Percentiles rank a stretch among this genome's conserved stretches.
phyloP scores from a whole-genome alignment of 2,888 invertebrate species.

The Laothoe populi region DNA sequence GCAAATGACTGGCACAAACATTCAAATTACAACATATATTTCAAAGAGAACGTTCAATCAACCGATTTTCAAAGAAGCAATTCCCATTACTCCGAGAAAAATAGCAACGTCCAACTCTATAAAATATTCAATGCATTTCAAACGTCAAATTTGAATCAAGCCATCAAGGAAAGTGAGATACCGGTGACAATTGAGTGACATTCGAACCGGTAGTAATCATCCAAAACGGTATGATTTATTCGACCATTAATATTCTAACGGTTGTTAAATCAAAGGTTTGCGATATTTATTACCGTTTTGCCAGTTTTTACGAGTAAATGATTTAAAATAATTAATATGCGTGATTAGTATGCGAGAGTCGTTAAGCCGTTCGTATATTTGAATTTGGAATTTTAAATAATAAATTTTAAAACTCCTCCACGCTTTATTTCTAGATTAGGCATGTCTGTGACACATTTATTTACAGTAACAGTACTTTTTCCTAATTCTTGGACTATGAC shows the following conservation, averaged over 20 bases:
- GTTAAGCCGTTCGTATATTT: background rate
- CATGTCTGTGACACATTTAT: no score
- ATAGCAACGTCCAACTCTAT: slow-evolving; percentile 16
- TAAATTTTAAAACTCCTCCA: background rate
- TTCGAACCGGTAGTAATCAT: background rate
- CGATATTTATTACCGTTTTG: slow-evolving; percentile 25
- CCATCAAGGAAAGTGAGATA: slow-evolving; percentile 6
- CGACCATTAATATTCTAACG: slow-evolving; percentile 50
- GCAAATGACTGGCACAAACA: background rate
- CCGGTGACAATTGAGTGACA: slow-evolving; percentile 21
- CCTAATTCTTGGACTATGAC: no score
- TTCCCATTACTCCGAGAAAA: background rate
- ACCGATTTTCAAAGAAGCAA: background rate
- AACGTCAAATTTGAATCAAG: slow-evolving; percentile 31
- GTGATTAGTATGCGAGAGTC: background rate
- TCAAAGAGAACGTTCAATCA: background rate
- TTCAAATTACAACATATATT: background rate
- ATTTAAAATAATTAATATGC: background rate
- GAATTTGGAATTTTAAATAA: background rate
- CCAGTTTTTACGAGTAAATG: slow-evolving; percentile 3
- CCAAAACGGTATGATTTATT: slow-evolving; percentile 46
- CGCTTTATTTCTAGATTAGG: no score
- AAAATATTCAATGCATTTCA: slow-evolving; percentile 35
- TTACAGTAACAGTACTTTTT: no score
- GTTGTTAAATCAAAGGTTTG: slow-evolving; percentile 46